Base-by-base conservation (phyloP, 2,888 invertebrate genomes). In the Pseudococcus jackbeardsleyi region DNA sequence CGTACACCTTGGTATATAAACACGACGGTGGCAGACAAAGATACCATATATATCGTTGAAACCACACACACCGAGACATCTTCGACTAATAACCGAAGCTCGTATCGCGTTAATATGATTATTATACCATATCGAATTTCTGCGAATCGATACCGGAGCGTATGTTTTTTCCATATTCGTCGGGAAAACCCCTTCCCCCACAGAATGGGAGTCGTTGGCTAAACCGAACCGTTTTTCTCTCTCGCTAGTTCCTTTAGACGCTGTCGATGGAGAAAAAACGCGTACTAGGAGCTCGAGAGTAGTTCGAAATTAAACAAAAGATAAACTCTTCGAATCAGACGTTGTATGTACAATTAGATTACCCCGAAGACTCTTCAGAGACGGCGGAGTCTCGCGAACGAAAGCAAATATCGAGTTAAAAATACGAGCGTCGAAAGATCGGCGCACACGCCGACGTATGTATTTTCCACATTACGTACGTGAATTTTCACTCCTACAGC, bases 101-200 rank as follows among this genome's bases (percentile, higher is more conserved):
- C 39, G 33, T 72, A 72, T 33, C 12, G 72, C 72, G 72, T 72
- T 72, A 72, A 72, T 72, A 72, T 72, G 72, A 72, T 72, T 72
- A 72, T 72, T 72, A 72, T 33, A 72, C 72, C 33, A 72, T 72
- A 72, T 72, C 33, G 72, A 72, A 72, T 72, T 72, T 72, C 72
- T 72, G 22, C 11, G 15, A 72, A 72, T 72, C 72, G 72, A 72
- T 72, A 72, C 33, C 72, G 33, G 3, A 33, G 17, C 72, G 72
- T 72, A 72, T 72, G 72, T 33, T 72, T 72, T 72, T 33, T 33
- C 33, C 39, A 33, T 72, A 33, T 33, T 72, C 5, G 72, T 68
- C 1, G 33, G 17, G 33, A 72, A 33, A 33, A 15, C 12, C 72
- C 6, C 72, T 7, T 7, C 17, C 33, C 17, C 12, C 68, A 1